Evolutionary conservation across 2,113 vertebrate genomes (phyloP).

Genomic region (Varanus salvator): DNA sequence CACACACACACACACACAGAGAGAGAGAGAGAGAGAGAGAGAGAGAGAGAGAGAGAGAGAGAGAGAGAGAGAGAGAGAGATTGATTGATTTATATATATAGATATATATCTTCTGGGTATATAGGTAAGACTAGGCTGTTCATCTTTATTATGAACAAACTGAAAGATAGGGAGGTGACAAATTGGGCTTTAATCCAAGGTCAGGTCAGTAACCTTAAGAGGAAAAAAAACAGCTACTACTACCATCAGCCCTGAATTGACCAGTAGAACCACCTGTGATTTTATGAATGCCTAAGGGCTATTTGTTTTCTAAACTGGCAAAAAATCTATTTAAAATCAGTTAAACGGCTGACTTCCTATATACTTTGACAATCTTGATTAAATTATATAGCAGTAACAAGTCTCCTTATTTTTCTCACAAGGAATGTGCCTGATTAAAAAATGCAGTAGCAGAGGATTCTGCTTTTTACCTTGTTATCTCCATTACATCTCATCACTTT

Average conservation of each 20-base stretch:
- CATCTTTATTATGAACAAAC: neutral
- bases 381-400: neutral
- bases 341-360: neutral
- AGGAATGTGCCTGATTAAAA: neutral
- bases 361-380: neutral
- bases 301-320: neutral
- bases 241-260: neutral
- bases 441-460: constrained; percentile 22
- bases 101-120: neutral
- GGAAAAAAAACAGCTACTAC: neutral
- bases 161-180: neutral
- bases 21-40: too few species aligned
- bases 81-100: too few species aligned
- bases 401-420: neutral
- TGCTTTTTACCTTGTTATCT: neutral
- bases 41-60: too few species aligned
- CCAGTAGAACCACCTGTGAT: neutral
- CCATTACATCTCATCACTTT: constrained; percentile 12
- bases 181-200: constrained; percentile 12
- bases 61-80: too few species aligned
- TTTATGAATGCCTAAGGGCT: neutral
- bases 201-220: neutral
- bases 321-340: neutral
- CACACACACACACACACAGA: too few species aligned
- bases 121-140: neutral